Conservation (phyloP, 2,888 invertebrate genomes). For the Lingula anatina region DNA sequence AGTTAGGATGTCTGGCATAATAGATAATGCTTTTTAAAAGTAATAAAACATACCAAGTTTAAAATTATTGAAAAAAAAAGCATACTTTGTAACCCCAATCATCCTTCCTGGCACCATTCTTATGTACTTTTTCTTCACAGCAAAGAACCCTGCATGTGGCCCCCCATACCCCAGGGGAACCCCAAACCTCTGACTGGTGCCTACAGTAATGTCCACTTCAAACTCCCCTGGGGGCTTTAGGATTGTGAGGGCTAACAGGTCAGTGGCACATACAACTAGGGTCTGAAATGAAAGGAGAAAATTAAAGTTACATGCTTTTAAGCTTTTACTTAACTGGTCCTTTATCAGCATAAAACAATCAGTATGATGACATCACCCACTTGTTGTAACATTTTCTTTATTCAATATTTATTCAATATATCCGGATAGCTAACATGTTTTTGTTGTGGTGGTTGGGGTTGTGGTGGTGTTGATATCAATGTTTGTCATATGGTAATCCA, state of each 20-base stretch:
- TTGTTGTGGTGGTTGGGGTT: no score
- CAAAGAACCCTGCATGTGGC: slow-evolving; percentile 97
- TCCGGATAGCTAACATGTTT: no score
- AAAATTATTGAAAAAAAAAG: neutral
- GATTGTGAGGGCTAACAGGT: slow-evolving; percentile 83
- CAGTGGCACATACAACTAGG: slow-evolving; percentile 87
- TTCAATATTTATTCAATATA: no score
- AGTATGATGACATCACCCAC: no score
- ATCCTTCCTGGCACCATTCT: slow-evolving; percentile 95
- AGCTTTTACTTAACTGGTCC: no score
- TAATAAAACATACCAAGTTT: neutral
- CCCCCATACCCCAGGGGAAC: slow-evolving; percentile 95
- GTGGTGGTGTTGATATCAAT: no score
- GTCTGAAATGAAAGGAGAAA: slow-evolving; percentile 60
- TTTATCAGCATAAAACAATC: no score
- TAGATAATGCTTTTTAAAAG: neutral
- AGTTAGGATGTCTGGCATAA: no score
- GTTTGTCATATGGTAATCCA: no score
- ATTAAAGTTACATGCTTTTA: no score
- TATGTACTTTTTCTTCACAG: no score
- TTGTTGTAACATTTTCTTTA: no score
- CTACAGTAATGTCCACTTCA: slow-evolving; percentile 90
- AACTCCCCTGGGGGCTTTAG: slow-evolving; percentile 92
- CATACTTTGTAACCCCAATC: slow-evolving; percentile 86
- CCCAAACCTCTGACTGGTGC: slow-evolving; percentile 92